Conservation (phyloP, 2,888 invertebrate genomes). For the Meteorus colon region DNA sequence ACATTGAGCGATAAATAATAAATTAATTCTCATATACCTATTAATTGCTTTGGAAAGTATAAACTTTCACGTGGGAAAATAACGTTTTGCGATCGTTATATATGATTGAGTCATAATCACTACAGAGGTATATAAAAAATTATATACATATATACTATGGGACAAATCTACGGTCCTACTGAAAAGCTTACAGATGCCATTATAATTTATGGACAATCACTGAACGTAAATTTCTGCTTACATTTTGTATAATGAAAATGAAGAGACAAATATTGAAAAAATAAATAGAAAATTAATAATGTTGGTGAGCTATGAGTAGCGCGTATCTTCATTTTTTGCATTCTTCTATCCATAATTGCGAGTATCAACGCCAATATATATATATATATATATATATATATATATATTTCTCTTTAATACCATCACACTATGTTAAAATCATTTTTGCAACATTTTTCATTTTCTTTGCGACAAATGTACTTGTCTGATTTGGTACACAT, state of each 20-base stretch:
- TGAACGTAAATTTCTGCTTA: slow-evolving; percentile 16
- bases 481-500: background rate
- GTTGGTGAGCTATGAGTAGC: slow-evolving; percentile 11
- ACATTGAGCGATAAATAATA: slow-evolving; percentile 2
- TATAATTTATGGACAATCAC: slow-evolving; percentile 28
- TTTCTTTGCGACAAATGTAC: slow-evolving; percentile 10
- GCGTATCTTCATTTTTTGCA: background rate
- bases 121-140: slow-evolving; percentile 11
- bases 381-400: background rate
- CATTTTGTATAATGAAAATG: background rate
- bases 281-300: slow-evolving; percentile 10
- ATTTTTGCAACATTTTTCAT: slow-evolving; percentile 13
- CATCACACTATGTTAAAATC: slow-evolving; percentile 4
- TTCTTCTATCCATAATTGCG: background rate
- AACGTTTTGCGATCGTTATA: slow-evolving; percentile 4
- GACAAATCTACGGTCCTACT: background rate
- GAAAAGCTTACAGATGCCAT: background rate
- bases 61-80: slow-evolving; percentile 21
- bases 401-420: background rate
- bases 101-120: slow-evolving; percentile 20
- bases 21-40: slow-evolving; percentile 18
- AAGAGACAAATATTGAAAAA: slow-evolving; percentile 2
- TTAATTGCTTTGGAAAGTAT: slow-evolving; percentile 22
- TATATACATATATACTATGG: slow-evolving; percentile 1
- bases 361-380: slow-evolving; percentile 22